Base-by-base conservation (phyloP, 2,113 vertebrate species). In the Saccopteryx leptura region DNA sequence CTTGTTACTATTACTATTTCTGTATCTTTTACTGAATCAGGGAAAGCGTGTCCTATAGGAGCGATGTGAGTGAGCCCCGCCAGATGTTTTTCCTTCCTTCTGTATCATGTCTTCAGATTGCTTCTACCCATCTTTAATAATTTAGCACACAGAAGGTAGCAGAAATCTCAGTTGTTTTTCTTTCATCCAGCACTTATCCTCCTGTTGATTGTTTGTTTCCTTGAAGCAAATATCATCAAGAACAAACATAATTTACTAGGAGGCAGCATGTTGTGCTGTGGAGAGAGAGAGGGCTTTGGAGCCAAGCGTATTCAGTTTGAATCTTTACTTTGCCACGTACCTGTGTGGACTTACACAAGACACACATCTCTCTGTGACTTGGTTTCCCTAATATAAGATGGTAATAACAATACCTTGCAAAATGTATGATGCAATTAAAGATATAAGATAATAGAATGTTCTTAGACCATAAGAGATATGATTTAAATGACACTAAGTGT, bases 401-500 rank as follows among this genome's bases (percentile, higher is more conserved):
- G 11, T 52, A 19, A 9, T 90, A 74, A 90, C 0, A 26, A 33
- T 65, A 75, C 46, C 9, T n/a, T 76, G 8, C 19, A 60, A 24
- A 48, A 68, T 60, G n/a, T 48, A 1, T 46, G 69, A 1, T 72
- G 5, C 76, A 68, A 79, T 52, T 86, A 80, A 50, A 26, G 28
- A 72, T 61, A 69, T 23, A 46, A 86, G 24, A 74, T 26, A 24
- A 24, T 9, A 5, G 9, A 50, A 50, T 14, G 2, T 46, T 76
- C 6, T 91, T 48, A 88, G 24, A 88, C 26, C 9, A 39, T 7
- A 66, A 1, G 8, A 75, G 33, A 21, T 7, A 56, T 46, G 11
- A 78, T 23, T 91, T 94, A 84, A 96, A 39, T 72, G 24, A 94
- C 39, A 84, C n/a, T 9, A 31, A 13, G 82, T 76, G 72, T 76